These are phyloP conservation scores for Cryptomyrus ogoouensis DNA, from an alignment of 2,113 vertebrate genomes.

Conservation along the genomic window DNA sequence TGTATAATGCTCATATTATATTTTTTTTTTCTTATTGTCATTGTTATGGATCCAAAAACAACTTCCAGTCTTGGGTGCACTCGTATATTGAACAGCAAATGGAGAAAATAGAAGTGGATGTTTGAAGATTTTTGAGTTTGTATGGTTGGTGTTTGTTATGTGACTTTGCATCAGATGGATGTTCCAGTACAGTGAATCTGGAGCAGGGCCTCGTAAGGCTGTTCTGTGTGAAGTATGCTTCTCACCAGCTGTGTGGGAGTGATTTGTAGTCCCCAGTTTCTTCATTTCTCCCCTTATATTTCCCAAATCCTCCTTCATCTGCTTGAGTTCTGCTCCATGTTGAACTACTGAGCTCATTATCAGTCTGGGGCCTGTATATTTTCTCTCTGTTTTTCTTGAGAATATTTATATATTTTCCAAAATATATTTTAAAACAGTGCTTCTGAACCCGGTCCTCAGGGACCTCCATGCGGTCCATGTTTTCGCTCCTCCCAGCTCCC, in stretches of 20 bases:
- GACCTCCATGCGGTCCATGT: background rate
- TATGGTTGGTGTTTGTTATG: background rate
- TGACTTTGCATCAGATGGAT: background rate
- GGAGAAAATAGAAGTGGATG: background rate
- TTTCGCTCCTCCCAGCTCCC: background rate
- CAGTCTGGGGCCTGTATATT: background rate
- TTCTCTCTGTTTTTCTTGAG: background rate
- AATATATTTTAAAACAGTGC: background rate
- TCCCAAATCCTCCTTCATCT: background rate
- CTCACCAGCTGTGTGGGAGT: background rate
- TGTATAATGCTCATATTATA: background rate
- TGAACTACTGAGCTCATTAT: background rate
- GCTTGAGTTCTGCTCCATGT: background rate
- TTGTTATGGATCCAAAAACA: conserved; percentile 1
- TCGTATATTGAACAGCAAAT: background rate
- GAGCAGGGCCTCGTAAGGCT: background rate
- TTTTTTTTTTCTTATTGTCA: conserved; percentile 2
- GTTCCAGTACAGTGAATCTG: background rate
- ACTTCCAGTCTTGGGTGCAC: background rate
- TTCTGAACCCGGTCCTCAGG: background rate
- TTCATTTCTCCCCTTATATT: background rate
- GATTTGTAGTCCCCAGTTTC: background rate
- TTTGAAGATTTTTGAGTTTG: background rate
- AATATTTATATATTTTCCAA: background rate
- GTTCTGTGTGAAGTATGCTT: background rate